These are phyloP conservation scores for Daphoenositta chrysoptera DNA, from an alignment of 2,113 vertebrate species.

Conservation along the genomic window DNA sequence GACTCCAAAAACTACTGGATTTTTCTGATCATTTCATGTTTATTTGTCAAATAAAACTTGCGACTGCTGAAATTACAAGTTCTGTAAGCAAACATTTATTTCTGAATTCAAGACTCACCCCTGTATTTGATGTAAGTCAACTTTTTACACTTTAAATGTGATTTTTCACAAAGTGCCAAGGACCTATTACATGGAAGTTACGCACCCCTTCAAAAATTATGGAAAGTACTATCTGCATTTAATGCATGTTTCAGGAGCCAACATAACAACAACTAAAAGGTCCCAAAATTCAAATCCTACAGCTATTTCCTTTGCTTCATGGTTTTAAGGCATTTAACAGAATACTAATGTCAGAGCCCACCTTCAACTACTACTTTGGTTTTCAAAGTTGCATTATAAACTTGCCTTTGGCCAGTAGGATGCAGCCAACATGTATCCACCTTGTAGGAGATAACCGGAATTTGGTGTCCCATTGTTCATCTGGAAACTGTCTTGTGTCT, in stretches of 20 bases:
- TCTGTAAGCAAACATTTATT: neutral
- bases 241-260: neutral
- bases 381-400: neutral
- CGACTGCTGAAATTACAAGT: neutral
- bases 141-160: neutral
- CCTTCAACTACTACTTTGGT: neutral
- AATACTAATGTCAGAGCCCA: neutral
- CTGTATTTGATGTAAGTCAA: neutral
- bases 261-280: neutral
- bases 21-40: neutral
- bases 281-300: neutral
- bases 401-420: constrained; percentile 98
- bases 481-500: constrained; percentile 88
- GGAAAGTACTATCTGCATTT: neutral
- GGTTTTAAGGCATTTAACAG: neutral
- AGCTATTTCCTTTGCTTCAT: neutral
- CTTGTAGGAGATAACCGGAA: constrained; percentile 83
- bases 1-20: neutral
- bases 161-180: neutral
- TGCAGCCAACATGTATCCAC: constrained; percentile 92
- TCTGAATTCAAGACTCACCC: neutral
- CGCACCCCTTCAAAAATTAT: neutral
- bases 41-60: neutral
- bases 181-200: neutral
- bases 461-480: constrained; percentile 86